Percentiles rank a stretch among this genome's conserved stretches.
phyloP scores from a whole-genome alignment of 2,797 vertebrate species.

The Centropyge bicolor region DNA sequence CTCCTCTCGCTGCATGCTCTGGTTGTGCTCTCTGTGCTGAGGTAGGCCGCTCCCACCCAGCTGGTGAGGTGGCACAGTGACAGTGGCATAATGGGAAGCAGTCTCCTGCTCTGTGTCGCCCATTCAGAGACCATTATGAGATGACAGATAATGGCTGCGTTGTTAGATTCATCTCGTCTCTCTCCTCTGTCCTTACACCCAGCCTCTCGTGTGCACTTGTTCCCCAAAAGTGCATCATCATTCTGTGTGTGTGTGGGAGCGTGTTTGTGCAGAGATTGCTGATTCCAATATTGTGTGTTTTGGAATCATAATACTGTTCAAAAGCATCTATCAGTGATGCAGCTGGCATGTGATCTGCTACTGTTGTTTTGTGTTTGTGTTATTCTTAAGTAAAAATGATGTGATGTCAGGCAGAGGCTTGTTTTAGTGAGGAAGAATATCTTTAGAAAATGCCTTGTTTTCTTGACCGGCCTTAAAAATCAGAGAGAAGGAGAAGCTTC shows the following conservation, averaged over 20 bases:
- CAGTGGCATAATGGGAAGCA: conserved; percentile 35
- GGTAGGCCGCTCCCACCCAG: conserved; percentile 63
- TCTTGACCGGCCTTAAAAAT: not conserved
- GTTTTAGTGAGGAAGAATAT: not conserved
- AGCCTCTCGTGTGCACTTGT: not conserved
- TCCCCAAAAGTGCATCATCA: conserved; percentile 51
- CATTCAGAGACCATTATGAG: conserved; percentile 18
- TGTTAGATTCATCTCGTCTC: not conserved
- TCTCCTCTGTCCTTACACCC: not conserved
- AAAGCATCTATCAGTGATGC: not conserved
- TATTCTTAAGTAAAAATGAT: not conserved
- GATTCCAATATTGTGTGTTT: not conserved
- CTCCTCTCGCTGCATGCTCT: not conserved
- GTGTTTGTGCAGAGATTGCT: conserved; percentile 13
- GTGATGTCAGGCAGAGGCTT: not conserved
- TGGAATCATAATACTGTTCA: not conserved
- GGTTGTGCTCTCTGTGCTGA: conserved; percentile 43
- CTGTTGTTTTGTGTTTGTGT: not conserved
- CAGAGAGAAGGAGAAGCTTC: not conserved
- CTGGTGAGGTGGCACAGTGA: conserved; percentile 64
- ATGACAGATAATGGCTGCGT: not conserved
- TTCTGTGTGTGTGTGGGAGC: conserved; percentile 6
- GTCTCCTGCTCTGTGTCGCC: not conserved
- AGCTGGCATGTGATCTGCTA: not conserved
- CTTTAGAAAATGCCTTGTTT: not conserved